A percentile compares a stretch with the other conserved stretches of the same genome.
Conservation (phyloP, 2,797 vertebrate species). For the Helarctos malayanus region DNA sequence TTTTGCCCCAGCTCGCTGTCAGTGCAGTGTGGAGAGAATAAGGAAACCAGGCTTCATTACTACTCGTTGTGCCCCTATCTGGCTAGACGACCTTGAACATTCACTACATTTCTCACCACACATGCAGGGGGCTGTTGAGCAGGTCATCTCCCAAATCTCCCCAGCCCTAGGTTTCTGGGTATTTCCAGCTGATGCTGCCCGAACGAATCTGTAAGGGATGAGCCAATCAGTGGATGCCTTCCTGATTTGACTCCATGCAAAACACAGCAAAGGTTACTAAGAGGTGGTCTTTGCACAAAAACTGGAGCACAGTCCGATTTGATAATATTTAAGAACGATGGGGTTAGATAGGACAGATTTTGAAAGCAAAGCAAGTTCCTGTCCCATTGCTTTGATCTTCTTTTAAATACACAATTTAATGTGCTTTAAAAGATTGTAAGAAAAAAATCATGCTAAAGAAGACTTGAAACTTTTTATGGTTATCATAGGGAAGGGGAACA, state of each 20-base stretch:
- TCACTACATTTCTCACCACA: neutral
- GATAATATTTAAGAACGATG: neutral
- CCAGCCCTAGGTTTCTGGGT: neutral
- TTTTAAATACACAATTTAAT: neutral
- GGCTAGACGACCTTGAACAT: neutral
- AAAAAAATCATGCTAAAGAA: neutral
- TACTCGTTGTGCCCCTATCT: neutral
- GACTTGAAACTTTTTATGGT: neutral
- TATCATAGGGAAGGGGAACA: neutral
- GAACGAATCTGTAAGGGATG: neutral
- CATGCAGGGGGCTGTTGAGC: neutral
- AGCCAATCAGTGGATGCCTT: neutral
- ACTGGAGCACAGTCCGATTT: neutral
- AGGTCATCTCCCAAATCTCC: neutral
- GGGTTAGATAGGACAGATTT: neutral
- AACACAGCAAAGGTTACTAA: neutral
- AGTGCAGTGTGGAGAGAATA: neutral
- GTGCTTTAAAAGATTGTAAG: conserved; percentile 27
- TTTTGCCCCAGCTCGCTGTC: neutral
- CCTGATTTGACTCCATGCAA: neutral
- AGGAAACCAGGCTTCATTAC: neutral
- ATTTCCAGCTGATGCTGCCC: neutral
- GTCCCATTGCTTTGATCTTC: neutral
- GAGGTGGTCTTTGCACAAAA: neutral
- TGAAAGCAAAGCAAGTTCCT: conserved; percentile 25